Percentiles rank a stretch among this genome's conserved stretches.
Evolutionary conservation across 2,113 vertebrate genomes (phyloP).

Genomic region (Burhinus bistriatus): DNA sequence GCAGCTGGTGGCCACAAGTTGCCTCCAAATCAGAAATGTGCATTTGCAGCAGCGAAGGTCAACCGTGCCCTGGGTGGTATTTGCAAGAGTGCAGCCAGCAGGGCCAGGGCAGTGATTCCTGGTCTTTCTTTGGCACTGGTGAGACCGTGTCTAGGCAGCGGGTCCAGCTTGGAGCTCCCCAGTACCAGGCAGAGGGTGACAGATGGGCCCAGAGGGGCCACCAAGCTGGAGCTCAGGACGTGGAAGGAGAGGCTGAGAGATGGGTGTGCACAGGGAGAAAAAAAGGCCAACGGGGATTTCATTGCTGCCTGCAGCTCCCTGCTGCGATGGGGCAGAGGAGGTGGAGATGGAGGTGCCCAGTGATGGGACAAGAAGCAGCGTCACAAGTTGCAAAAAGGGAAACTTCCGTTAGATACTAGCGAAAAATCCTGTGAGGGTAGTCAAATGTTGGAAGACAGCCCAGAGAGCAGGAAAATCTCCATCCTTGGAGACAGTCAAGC

Average conservation of each 20-base stretch:
- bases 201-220: not conserved
- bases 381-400: not conserved
- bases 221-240: not conserved
- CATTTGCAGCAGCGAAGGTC: not conserved
- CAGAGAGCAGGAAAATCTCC: not conserved
- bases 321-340: not conserved
- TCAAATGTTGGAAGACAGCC: not conserved
- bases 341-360: not conserved
- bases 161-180: not conserved
- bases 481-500: not conserved
- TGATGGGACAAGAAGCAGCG: not conserved
- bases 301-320: not conserved
- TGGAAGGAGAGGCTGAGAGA: not conserved
- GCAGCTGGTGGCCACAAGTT: not conserved
- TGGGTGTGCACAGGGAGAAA: rapidly evolving
- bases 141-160: not conserved
- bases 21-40: not conserved
- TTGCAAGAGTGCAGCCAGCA: not conserved
- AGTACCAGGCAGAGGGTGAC: not conserved
- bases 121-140: not conserved
- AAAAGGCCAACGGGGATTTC: not conserved
- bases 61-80: not conserved
- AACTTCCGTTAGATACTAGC: not conserved
- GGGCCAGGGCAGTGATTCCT: not conserved
- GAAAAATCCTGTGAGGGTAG: not conserved